Evolutionary conservation across 2,113 vertebrate species (phyloP).

Genomic region (Tupaia chinensis): DNA sequence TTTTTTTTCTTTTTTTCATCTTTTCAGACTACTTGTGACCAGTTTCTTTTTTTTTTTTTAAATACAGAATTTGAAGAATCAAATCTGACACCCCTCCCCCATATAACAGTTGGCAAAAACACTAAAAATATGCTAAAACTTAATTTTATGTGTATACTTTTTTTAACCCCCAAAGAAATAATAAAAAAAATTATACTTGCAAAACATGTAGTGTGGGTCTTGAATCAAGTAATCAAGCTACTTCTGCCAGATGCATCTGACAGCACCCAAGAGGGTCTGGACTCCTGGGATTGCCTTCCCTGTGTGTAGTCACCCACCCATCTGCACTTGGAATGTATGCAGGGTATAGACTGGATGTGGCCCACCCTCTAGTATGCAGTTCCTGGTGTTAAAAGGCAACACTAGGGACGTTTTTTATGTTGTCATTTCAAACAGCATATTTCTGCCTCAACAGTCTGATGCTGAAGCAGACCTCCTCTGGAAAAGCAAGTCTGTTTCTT

Average conservation of each 20-base stretch:
- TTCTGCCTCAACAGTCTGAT: slow-evolving; percentile 73
- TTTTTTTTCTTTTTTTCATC: slow-evolving; percentile 28
- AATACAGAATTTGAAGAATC: slow-evolving; percentile 71
- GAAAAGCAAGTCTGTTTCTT: slow-evolving; percentile 79
- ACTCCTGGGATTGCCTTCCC: slow-evolving; percentile 19
- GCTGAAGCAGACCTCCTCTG: slow-evolving; percentile 76
- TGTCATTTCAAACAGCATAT: slow-evolving; percentile 64
- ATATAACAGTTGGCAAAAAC: slow-evolving; percentile 79
- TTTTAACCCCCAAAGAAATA: slow-evolving; percentile 78
- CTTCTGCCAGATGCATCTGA: slow-evolving; percentile 79
- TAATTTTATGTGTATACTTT: slow-evolving; percentile 80
- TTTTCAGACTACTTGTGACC: slow-evolving; percentile 77
- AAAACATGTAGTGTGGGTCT: slow-evolving; percentile 75
- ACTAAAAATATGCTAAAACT: slow-evolving; percentile 82
- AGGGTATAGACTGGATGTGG: neutral
- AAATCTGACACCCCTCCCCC: slow-evolving; percentile 75
- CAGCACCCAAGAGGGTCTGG: slow-evolving; percentile 62
- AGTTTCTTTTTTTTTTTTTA: slow-evolving; percentile 33
- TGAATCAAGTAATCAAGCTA: slow-evolving; percentile 74
- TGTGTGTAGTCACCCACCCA: fast-evolving
- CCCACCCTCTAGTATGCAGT: neutral
- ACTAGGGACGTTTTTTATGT: slow-evolving; percentile 8
- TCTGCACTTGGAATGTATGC: neutral
- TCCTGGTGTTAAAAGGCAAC: slow-evolving; percentile 44
- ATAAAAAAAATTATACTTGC: slow-evolving; percentile 84